Percentiles rank a stretch among this genome's conserved stretches.
Conservation (phyloP, 2,797 vertebrate genomes). For the Sphenopsis melanotis region DNA sequence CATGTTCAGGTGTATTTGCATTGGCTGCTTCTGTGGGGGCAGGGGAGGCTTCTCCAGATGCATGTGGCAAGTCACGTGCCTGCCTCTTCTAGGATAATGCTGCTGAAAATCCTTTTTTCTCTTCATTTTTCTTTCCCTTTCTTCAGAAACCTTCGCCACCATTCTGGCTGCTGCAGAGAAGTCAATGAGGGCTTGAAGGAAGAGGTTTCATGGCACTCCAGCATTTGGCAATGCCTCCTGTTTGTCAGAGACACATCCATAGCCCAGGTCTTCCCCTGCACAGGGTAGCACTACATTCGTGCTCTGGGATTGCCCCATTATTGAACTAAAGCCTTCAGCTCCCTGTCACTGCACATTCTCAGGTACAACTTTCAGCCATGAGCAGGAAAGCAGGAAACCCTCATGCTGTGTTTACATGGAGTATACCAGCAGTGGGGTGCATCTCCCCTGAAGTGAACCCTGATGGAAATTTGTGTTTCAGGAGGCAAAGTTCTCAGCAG, state of each 20-base stretch:
- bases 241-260: neutral
- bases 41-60: neutral
- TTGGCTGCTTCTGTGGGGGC: neutral
- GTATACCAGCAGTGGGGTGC: neutral
- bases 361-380: rapidly evolving
- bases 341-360: neutral
- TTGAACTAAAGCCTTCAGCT: neutral
- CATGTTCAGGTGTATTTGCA: neutral
- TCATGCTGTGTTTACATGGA: rapidly evolving
- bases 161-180: neutral
- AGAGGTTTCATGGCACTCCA: neutral
- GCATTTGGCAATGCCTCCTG: neutral
- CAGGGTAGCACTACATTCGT: neutral
- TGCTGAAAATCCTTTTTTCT: neutral
- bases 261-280: neutral
- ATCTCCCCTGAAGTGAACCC: neutral
- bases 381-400: neutral
- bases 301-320: neutral
- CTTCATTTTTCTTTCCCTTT: neutral
- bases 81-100: neutral
- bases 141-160: neutral
- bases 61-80: neutral
- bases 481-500: neutral
- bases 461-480: neutral
- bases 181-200: neutral